Conservation (phyloP, 1,140 invertebrate genomes). For the Ceratina japonica region DNA sequence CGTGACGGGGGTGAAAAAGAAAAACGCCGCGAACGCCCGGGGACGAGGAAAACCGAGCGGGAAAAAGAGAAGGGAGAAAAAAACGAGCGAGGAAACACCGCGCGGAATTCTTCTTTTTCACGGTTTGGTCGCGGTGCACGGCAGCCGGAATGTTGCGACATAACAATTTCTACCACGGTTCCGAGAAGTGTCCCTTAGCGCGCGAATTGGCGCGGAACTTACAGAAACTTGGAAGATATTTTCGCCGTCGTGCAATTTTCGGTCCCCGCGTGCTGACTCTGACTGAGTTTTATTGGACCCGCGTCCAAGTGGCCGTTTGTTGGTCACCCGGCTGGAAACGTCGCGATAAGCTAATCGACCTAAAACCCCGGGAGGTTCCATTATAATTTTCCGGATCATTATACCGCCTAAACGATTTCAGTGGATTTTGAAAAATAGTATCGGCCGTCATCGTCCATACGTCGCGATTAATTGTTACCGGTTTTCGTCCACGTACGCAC, state of each 20-base stretch:
- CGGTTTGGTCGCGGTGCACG: background rate
- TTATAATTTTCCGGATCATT: constrained; percentile 35
- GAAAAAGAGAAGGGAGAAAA: background rate
- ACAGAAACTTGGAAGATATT: too few species aligned
- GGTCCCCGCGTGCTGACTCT: too few species aligned
- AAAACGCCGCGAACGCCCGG: background rate
- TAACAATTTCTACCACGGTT: background rate
- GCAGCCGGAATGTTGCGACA: background rate
- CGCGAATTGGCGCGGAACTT: too few species aligned
- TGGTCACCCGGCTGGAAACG: constrained; percentile 12
- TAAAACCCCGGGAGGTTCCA: background rate
- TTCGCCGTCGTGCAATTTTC: too few species aligned
- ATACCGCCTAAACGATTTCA: too few species aligned
- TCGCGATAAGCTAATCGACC: constrained; percentile 13
- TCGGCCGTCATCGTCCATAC: background rate
- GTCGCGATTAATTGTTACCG: background rate
- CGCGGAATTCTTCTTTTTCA: too few species aligned
- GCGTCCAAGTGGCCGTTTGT: too few species aligned
- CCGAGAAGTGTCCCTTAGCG: too few species aligned
- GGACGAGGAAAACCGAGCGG: background rate
- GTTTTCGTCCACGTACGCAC: background rate
- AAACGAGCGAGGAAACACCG: too few species aligned
- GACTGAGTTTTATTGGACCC: too few species aligned
- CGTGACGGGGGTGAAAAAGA: background rate
- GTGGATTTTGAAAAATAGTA: background rate